Percentiles rank a stretch among this genome's conserved stretches.
Evolutionary conservation across 1,140 invertebrate genomes (phyloP).

Genomic region (Scylla paramamosain): DNA sequence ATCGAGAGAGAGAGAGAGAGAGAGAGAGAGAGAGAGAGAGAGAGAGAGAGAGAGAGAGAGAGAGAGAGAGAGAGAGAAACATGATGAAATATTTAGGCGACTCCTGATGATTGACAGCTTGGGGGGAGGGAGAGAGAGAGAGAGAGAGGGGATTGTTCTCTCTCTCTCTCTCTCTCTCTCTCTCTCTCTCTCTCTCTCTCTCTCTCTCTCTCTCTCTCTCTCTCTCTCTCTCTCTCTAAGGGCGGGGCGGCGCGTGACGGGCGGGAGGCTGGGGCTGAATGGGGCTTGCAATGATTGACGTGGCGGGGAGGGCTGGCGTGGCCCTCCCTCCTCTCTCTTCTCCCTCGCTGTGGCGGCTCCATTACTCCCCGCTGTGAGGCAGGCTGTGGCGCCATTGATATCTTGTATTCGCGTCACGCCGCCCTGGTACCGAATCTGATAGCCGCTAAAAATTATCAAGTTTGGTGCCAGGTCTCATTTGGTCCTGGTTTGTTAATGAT

Average conservation of each 20-base stretch:
- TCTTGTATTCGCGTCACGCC: background rate
- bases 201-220: no score
- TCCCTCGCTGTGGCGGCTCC: slow-evolving; percentile 1
- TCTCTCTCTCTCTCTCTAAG: no score
- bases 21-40: slow-evolving; percentile 27
- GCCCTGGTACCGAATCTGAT: no score
- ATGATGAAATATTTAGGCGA: slow-evolving; percentile 69
- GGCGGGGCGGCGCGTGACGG: slow-evolving; percentile 9
- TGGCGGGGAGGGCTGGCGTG: no score
- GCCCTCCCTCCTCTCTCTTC: slow-evolving; percentile 10
- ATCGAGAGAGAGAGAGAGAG: background rate
- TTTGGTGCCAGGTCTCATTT: no score
- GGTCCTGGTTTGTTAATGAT: background rate
- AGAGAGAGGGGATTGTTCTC: background rate
- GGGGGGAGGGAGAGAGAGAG: background rate
- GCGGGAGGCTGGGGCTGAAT: background rate
- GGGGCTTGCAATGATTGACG: background rate
- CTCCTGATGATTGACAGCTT: slow-evolving; percentile 62
- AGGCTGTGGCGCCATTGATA: background rate
- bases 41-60: background rate
- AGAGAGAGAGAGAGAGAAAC: background rate
- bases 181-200: no score
- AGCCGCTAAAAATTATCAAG: no score
- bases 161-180: no score
- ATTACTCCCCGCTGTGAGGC: no score